phyloP scores from a whole-genome alignment of 30 jellyfish, hydroid and myxozoan genomes.

The Chrysaora quinquecirrha region DNA sequence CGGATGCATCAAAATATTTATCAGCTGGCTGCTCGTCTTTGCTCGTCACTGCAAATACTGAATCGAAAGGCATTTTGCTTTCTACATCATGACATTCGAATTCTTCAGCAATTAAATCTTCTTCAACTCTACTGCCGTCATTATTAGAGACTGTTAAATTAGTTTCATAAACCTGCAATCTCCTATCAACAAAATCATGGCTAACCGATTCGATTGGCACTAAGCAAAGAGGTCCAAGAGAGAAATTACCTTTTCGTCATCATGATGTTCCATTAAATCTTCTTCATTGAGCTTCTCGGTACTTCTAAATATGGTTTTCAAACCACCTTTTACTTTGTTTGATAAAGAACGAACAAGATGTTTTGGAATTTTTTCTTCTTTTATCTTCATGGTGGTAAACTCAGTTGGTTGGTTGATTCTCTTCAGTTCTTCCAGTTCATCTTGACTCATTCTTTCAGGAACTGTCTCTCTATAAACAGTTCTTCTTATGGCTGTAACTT shows the following conservation, averaged over 20 bases:
- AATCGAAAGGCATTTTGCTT: background rate
- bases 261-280: background rate
- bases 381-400: background rate
- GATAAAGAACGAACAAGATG: background rate
- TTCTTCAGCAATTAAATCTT: slow-evolving; percentile 12
- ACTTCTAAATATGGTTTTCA: background rate
- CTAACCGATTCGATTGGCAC: background rate
- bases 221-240: background rate
- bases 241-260: background rate
- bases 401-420: background rate
- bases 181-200: too few species aligned
- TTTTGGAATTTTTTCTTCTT: background rate
- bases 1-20: background rate
- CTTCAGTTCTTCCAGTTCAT: background rate
- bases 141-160: too few species aligned
- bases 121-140: too few species aligned
- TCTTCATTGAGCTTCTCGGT: background rate
- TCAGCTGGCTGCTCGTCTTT: slow-evolving; percentile 11
- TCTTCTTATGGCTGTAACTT: background rate
- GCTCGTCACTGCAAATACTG: background rate
- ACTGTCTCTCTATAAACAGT: background rate
- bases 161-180: too few species aligned
- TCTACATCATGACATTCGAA: slow-evolving; percentile 8
- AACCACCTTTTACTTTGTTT: background rate
- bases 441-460: background rate